A percentile compares a stretch with the other conserved stretches of the same genome.
phyloP scores from a whole-genome alignment of 2,888 invertebrate genomes.

The Auanema freiburgensis region DNA sequence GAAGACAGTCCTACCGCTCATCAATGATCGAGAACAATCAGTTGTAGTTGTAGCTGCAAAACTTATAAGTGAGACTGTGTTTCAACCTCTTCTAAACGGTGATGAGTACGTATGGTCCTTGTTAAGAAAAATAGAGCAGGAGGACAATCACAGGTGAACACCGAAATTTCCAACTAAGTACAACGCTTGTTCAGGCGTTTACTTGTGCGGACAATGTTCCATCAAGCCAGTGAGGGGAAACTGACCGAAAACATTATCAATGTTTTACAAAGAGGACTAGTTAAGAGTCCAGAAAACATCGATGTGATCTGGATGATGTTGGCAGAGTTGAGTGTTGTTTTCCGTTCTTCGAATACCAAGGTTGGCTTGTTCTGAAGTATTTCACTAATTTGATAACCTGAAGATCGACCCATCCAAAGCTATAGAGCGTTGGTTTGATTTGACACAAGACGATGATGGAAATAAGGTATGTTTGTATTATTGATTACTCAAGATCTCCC shows the following conservation, averaged over 20 bases:
- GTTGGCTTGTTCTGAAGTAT: background rate
- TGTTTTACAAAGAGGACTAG: constrained; percentile 15
- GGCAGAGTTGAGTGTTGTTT: constrained; percentile 32
- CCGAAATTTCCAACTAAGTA: background rate
- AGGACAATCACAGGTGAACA: constrained; percentile 27
- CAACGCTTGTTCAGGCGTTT: constrained; percentile 52
- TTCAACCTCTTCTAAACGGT: constrained; percentile 2
- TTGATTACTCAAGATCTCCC: too few relatives aligned
- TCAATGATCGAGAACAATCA: constrained; percentile 69
- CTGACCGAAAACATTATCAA: constrained; percentile 32
- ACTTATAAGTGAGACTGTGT: constrained; percentile 14
- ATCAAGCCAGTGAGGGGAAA: constrained; percentile 49
- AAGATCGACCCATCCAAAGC: constrained; percentile 20
- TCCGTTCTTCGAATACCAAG: constrained; percentile 15
- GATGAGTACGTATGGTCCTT: constrained; percentile 16
- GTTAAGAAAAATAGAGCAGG: constrained; percentile 27
- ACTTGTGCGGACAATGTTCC: constrained; percentile 57
- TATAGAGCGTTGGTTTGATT: constrained; percentile 38
- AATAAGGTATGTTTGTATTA: constrained; percentile 29
- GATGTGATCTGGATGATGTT: constrained; percentile 40
- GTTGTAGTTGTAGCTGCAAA: constrained; percentile 32
- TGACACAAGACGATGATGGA: constrained; percentile 29
- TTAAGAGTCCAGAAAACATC: constrained; percentile 4
- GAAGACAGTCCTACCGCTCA: constrained; percentile 68
- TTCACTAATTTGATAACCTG: background rate